Evolutionary conservation across 2,113 vertebrate species (phyloP), one percentile per base, ranked within the genome.

Genomic region (Halichoeres trimaculatus): DNA sequence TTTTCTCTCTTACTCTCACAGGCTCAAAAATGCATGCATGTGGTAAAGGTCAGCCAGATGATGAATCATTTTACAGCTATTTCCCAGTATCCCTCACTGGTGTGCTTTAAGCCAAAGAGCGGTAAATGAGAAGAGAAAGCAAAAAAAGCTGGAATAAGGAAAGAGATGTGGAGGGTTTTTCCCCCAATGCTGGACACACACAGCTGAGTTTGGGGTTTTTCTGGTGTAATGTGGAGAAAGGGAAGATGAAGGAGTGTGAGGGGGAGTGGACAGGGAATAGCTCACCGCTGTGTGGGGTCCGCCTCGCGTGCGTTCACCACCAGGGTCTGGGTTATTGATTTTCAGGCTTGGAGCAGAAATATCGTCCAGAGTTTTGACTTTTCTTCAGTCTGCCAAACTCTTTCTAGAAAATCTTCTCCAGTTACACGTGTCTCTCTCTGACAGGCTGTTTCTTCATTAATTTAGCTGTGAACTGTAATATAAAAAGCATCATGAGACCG

Each of bases 41-140:
- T 55, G 41, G 62, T 60, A 90, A 94, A 96, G 95, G 94, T 95
- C 94, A 91, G 81, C 14, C 34, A 90, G 71, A 84, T 55, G 78
- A 94, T 95, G 93, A 95, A 90, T 95, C 93, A 95, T 81, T 87
- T 87, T 69, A 69, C 61, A 90, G 81, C 80, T 69, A 88, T 91
- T 89, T 73, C 68, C 14, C 55, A 83, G 59, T 14, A 72, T 80
- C 59, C 64, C 67, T 83, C 35, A 35, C 71, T 83, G 53, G 38
- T 70, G 30, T 23, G 72, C 68, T 70, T 67, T 66, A 86, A 61
- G 10, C 4, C 24, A 38, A 59, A 78, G 54, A 70, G 71, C 16
- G 8, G 58, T 68, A 76, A 70, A 71, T 55, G 56, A 70, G 50
- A 75, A 23, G 58, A 35, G 52, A 60, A 40, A 43, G 5, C 41